Evolutionary conservation across 2,797 vertebrate genomes (phyloP), one percentile per base, ranked within the genome.

Genomic region (Hydrocynus forskahlii): DNA sequence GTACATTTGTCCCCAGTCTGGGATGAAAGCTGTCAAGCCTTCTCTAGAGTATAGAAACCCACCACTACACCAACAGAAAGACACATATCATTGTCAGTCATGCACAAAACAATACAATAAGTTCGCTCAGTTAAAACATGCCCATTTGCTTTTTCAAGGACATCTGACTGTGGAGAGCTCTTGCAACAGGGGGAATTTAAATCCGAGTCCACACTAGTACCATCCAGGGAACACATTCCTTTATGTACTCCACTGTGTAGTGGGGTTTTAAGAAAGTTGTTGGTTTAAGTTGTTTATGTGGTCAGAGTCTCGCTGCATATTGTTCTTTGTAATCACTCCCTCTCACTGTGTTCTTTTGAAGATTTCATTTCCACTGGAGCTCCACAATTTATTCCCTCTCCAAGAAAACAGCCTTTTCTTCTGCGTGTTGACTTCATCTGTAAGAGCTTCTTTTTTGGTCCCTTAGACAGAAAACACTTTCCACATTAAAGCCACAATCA

Each of bases 231-330:
- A 68, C 21, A n/a, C 5, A 55, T 40, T 64, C 19, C 43, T 78
- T 79, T 83, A 62, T 72, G 55, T 43, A 25, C 62, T 57, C 45
- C 68, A 54, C 72, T 76, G 77, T 71, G 73, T 71, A 45, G 48
- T 55, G 17, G 43, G 70, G 55, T 63, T 75, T 83, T 38, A 78
- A 59, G 63, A 43, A 75, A 52, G 45, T 12, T 48, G 45, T 35
- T 69, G 21, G 55, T 50, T 55, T 45, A 21, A 79, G 76, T 79
- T 83, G 81, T 83, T 79, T 71, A 71, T 63, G 35, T 23, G 35
- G 40, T 68, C 43, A 71, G 54, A 66, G 29, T 54, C 48, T 40
- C 43, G 29, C 45, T 21, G 76, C 40, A 69, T 16, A 75, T 62
- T 78, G 55, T 50, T 55, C 63, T 74, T 66, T 81, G 62, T 75